A percentile compares a stretch with the other conserved stretches of the same genome.
These are phyloP conservation scores for Electrophaes corylata DNA, from an alignment of 2,888 invertebrate species.

Conservation along the genomic window DNA sequence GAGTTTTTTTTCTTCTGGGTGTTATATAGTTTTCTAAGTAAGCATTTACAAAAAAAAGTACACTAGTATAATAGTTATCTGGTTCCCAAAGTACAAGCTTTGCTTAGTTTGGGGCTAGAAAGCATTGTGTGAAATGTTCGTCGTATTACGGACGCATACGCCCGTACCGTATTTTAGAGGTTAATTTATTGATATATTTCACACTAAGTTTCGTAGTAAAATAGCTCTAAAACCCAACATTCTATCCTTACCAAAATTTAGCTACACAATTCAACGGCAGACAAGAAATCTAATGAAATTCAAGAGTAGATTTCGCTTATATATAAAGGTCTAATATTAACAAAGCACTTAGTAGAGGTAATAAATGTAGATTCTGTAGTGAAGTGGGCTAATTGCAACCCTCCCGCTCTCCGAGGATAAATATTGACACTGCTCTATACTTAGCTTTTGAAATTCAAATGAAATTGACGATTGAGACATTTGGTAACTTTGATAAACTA, in stretches of 20 bases:
- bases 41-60: too few species aligned
- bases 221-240: neutral
- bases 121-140: too few species aligned
- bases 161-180: too few species aligned
- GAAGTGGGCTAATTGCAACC: conserved; percentile 64
- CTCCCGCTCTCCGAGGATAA: conserved; percentile 50
- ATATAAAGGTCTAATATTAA: conserved; percentile 76
- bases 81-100: too few species aligned
- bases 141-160: too few species aligned
- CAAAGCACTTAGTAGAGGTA: conserved; percentile 69
- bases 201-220: neutral
- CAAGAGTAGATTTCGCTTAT: conserved; percentile 62
- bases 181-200: too few species aligned
- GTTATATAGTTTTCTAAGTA: too few species aligned
- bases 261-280: conserved; percentile 20
- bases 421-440: conserved; percentile 72
- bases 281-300: conserved; percentile 49
- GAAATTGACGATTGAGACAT: conserved; percentile 56
- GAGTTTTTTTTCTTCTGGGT: too few species aligned
- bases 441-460: conserved; percentile 72
- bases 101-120: too few species aligned
- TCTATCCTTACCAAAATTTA: neutral
- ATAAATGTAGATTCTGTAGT: conserved; percentile 79
- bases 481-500: too few species aligned
- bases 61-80: too few species aligned